A percentile compares a stretch with the other conserved stretches of the same genome.
Evolutionary conservation across 1,140 invertebrate species (phyloP).

Genomic region (Zaprionus lachaisei): DNA sequence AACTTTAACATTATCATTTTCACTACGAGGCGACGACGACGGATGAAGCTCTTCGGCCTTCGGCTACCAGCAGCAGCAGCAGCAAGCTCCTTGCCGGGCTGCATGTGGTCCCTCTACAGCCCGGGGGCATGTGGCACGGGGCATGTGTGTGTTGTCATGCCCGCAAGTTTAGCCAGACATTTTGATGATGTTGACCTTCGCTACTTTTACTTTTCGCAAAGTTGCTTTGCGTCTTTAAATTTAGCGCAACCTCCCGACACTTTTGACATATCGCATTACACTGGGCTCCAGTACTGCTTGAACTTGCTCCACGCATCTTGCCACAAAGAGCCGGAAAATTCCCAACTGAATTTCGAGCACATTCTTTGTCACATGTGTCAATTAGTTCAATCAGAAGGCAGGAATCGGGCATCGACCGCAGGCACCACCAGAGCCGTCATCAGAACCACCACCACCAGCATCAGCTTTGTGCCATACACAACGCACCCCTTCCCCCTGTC

Average conservation of each 20-base stretch:
- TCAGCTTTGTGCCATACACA: conserved; percentile 8
- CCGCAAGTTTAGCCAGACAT: conserved; percentile 65
- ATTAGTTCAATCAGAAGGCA: conserved; percentile 74
- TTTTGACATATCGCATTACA: conserved; percentile 82
- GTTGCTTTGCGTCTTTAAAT: conserved; percentile 67
- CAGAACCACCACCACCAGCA: conserved; percentile 17
- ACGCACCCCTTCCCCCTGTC: conserved; percentile 16
- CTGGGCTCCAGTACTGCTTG: conserved; percentile 11
- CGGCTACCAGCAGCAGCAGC: conserved; percentile 4
- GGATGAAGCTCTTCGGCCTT: conserved; percentile 26
- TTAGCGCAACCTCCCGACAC: conserved; percentile 56
- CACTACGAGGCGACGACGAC: conserved; percentile 57
- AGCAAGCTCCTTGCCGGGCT: conserved; percentile 21
- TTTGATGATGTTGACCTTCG: conserved; percentile 84
- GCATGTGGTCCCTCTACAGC: conserved; percentile 14
- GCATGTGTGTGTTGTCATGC: conserved; percentile 43
- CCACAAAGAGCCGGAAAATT: conserved; percentile 10
- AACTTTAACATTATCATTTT: conserved; percentile 84
- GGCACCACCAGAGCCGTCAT: conserved; percentile 23
- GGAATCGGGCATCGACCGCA: conserved; percentile 57
- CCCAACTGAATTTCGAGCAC: conserved; percentile 52
- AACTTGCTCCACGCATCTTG: conserved; percentile 2
- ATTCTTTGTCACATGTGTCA: conserved; percentile 65
- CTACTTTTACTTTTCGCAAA: conserved; percentile 75
- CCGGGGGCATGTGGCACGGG: conserved; percentile 20